Percentiles rank a stretch among this genome's conserved stretches.
Conservation (phyloP, 2,888 invertebrate species). For the Mantis religiosa region DNA sequence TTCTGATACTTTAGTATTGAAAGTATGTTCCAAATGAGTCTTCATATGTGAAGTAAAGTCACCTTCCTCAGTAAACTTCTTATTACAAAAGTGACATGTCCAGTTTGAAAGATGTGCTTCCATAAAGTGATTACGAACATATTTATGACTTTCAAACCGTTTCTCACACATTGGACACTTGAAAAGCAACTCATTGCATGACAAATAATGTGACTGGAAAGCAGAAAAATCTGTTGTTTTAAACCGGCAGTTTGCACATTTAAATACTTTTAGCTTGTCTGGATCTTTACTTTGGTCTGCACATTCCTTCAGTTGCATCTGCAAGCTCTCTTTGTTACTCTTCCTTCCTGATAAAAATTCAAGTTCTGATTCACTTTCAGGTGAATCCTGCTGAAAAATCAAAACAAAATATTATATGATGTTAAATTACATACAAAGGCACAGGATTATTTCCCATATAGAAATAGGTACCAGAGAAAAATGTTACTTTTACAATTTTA, state of each 20-base stretch:
- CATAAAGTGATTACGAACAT: conserved; percentile 27
- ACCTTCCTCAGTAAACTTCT: conserved; percentile 27
- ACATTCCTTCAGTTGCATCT: background rate
- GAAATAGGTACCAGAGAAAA: too few relatives aligned
- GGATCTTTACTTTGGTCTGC: background rate
- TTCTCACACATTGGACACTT: conserved; percentile 35
- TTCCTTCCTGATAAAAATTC: background rate
- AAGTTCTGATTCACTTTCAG: background rate
- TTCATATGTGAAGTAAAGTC: conserved; percentile 30
- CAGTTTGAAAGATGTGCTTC: conserved; percentile 27
- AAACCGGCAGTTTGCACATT: conserved; percentile 46
- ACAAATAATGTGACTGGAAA: conserved; percentile 45
- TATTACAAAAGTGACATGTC: conserved; percentile 29
- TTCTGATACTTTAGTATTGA: background rate
- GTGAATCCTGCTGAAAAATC: background rate
- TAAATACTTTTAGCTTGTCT: conserved; percentile 42
- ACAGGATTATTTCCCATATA: too few relatives aligned
- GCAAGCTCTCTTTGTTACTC: background rate
- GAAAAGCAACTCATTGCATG: conserved; percentile 40
- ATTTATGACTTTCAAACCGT: conserved; percentile 23
- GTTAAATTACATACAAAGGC: too few relatives aligned
- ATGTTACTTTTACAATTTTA: too few relatives aligned
- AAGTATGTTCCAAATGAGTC: conserved; percentile 20
- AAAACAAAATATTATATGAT: background rate
- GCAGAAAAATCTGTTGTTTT: conserved; percentile 46